Percentiles rank a stretch among this genome's conserved stretches.
Evolutionary conservation across 1,140 invertebrate species (phyloP).

Genomic region (Drosophila nannoptera): DNA sequence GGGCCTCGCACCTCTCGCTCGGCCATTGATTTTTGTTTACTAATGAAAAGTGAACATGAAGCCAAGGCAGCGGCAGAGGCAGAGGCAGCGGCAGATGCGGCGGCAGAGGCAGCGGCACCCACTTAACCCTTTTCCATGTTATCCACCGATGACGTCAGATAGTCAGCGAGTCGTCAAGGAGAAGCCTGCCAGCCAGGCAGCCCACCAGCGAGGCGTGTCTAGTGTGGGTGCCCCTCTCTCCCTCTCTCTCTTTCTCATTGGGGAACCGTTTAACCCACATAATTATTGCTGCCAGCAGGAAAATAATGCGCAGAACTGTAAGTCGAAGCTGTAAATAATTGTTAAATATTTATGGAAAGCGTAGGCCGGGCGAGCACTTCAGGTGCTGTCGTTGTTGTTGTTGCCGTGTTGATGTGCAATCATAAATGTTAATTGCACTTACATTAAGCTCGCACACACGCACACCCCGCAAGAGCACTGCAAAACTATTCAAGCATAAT

Average conservation of each 20-base stretch:
- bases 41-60: constrained; percentile 76
- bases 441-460: constrained; percentile 12
- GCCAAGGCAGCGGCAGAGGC: constrained; percentile 33
- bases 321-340: constrained; percentile 67
- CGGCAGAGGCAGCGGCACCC: constrained; percentile 27
- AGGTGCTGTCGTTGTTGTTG: constrained; percentile 21
- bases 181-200: constrained; percentile 33
- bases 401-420: constrained; percentile 46
- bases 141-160: constrained; percentile 74
- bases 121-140: constrained; percentile 77
- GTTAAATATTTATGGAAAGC: constrained; percentile 63
- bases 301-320: constrained; percentile 63
- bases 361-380: neutral
- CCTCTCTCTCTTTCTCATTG: constrained; percentile 37
- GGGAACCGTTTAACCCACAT: constrained; percentile 68
- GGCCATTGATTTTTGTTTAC: constrained; percentile 72
- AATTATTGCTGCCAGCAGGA: constrained; percentile 61
- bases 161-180: constrained; percentile 36
- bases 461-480: neutral
- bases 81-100: neutral
- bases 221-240: constrained; percentile 19
- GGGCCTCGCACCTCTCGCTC: constrained; percentile 5
- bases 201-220: constrained; percentile 23
- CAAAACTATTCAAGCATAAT: constrained; percentile 62
- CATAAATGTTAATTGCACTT: constrained; percentile 63